Evolutionary conservation across 2,113 vertebrate genomes (phyloP).

Genomic region (Arenaria interpres): DNA sequence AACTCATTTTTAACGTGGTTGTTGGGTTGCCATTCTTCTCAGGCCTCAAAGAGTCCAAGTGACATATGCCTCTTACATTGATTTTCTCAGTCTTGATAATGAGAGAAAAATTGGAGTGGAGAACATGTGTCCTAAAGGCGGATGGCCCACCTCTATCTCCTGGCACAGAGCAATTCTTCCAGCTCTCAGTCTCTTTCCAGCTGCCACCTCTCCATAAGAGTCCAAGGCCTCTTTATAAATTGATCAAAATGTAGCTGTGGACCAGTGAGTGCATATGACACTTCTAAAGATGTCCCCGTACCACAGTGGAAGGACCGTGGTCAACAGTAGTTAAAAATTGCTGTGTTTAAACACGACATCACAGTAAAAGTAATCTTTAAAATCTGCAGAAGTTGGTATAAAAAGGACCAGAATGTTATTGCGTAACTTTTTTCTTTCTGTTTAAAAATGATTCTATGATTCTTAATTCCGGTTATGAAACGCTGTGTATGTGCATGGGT

Average conservation of each 20-base stretch:
- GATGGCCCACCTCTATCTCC: not conserved
- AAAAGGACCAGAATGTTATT: not conserved
- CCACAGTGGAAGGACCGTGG: not conserved
- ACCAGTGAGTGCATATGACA: fast-evolving
- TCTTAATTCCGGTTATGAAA: not conserved
- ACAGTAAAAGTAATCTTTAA: not conserved
- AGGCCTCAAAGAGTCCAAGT: not conserved
- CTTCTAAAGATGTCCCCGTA: not conserved
- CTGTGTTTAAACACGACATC: not conserved
- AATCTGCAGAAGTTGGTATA: not conserved
- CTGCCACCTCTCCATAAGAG: not conserved
- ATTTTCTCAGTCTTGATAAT: not conserved
- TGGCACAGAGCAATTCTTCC: not conserved
- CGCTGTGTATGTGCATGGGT: fast-evolving
- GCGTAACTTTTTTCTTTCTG: not conserved
- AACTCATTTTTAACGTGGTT: not conserved
- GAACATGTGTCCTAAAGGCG: not conserved
- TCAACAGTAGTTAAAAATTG: not conserved
- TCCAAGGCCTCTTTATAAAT: not conserved
- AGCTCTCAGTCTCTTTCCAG: not conserved
- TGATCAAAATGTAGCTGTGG: not conserved
- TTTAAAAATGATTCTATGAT: not conserved
- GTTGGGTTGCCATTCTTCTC: not conserved
- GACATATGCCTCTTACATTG: not conserved
- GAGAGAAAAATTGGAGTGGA: not conserved